Percentiles rank a stretch among this genome's conserved stretches.
Evolutionary conservation across 1,140 invertebrate species (phyloP).

Genomic region (Mylabris phalerata): DNA sequence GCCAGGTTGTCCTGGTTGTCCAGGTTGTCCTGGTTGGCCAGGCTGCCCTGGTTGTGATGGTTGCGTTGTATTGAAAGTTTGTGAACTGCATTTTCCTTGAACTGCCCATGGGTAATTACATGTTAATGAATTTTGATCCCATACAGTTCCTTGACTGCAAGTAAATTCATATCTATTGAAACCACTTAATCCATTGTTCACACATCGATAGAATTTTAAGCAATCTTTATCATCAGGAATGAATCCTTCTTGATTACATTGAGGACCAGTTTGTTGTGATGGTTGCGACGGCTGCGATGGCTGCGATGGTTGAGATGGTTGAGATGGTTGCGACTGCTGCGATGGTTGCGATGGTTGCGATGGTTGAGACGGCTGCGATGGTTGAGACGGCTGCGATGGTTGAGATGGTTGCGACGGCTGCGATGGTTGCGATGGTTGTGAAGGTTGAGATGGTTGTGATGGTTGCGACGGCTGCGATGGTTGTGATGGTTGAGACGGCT

Average conservation of each 20-base stretch:
- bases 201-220: conserved; percentile 63
- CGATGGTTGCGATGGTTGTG: conserved; percentile 11
- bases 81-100: conserved; percentile 18
- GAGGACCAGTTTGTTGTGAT: conserved; percentile 1
- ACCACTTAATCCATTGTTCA: conserved; percentile 46
- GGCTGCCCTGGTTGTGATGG: conserved; percentile 19
- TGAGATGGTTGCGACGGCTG: conserved; percentile 8
- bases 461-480: background rate
- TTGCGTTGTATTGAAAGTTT: background rate
- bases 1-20: conserved; percentile 20
- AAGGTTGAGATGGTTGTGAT: background rate
- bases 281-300: background rate
- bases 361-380: too few relatives aligned
- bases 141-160: conserved; percentile 59
- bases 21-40: conserved; percentile 19
- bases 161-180: conserved; percentile 53
- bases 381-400: too few relatives aligned
- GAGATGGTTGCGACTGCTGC: background rate
- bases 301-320: background rate
- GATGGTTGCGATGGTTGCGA: background rate
- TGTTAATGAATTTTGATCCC: conserved; percentile 47
- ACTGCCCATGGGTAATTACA: conserved; percentile 54
- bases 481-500: background rate
- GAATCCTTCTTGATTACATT: conserved; percentile 34
- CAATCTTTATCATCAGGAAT: conserved; percentile 51